phyloP scores from a whole-genome alignment of 2,888 invertebrate species.

The Xestia c-nigrum region DNA sequence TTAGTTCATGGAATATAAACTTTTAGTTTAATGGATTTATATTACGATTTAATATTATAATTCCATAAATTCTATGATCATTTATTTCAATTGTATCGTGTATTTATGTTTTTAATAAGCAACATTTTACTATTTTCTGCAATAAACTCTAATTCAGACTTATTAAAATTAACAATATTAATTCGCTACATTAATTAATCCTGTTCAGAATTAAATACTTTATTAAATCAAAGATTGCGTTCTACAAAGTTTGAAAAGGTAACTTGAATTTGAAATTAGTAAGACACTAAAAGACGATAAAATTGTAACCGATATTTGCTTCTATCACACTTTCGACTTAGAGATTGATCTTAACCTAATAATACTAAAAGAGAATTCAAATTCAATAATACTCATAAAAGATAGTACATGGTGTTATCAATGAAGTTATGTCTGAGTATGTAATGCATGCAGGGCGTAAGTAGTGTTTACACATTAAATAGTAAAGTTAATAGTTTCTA shows the following conservation, averaged over 20 bases:
- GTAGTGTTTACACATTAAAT: too few species aligned
- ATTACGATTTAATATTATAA: not conserved
- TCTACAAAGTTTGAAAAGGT: too few species aligned
- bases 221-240: not conserved
- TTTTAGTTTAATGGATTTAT: not conserved
- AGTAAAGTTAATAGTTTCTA: too few species aligned
- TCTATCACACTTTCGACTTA: too few species aligned
- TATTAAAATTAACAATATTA: not conserved
- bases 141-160: conserved; percentile 17
- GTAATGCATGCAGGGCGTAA: too few species aligned
- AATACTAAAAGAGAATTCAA: not conserved
- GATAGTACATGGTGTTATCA: too few species aligned
- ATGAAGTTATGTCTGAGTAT: too few species aligned
- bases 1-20: not conserved
- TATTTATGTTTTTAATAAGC: conserved; percentile 8
- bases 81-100: not conserved
- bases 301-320: too few species aligned
- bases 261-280: too few species aligned
- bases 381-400: too few species aligned
- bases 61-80: not conserved
- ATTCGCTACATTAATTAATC: not conserved
- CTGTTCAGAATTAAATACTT: not conserved
- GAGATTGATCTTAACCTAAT: too few species aligned
- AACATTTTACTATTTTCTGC: conserved; percentile 3
- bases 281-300: too few species aligned